Base-by-base conservation (phyloP, 2,113 vertebrate species). In the Ceyx melanurus region DNA sequence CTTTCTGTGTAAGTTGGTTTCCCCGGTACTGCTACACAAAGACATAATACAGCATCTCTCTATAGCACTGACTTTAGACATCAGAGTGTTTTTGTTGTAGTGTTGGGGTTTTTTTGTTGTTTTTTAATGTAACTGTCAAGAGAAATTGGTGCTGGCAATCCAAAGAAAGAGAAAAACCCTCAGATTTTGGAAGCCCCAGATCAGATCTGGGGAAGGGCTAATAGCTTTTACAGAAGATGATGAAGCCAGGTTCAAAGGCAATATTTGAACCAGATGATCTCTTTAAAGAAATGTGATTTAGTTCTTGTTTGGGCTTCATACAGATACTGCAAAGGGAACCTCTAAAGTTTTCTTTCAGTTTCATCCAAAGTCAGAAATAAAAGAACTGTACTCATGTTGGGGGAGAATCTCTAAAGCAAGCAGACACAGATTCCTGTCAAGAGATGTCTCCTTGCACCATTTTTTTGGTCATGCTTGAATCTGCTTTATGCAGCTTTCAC, bases 271-370 rank as follows among this genome's bases (percentile, higher is more conserved):
- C 6, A 79, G n/a, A 68, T 46, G 20, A 33, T 90, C 86, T 73
- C 81, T 53, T 90, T 66, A 68, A 90, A 93, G 35, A 67, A 90
- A 9, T 48, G 83, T 70, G 60, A 60, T 84, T 86, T 74, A 23
- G 18, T 33, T 89, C 61, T 90, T 83, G 29, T 80, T 90, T 65
- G 85, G 45, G 45, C 76, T 90, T 88, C 56, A 53, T 23, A 26
- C 42, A 50, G n/a, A n/a, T 70, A 42, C 31, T 61, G 87, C 35
- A 71, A 86, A 95, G 22, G 42, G 9, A 73, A 6, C 1, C 26
- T 56, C 78, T 78, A n/a, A 53, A 19, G 14, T 45, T 89, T 75
- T 71, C 18, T 81, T 64, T 77, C 64, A 40, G 56, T 68, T 83
- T 64, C 45, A 80, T 76, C 72, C 64, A 53, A 88, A 72, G 11